Evolutionary conservation across 2,888 invertebrate genomes (phyloP).

Genomic region (Plebejus melissa): DNA sequence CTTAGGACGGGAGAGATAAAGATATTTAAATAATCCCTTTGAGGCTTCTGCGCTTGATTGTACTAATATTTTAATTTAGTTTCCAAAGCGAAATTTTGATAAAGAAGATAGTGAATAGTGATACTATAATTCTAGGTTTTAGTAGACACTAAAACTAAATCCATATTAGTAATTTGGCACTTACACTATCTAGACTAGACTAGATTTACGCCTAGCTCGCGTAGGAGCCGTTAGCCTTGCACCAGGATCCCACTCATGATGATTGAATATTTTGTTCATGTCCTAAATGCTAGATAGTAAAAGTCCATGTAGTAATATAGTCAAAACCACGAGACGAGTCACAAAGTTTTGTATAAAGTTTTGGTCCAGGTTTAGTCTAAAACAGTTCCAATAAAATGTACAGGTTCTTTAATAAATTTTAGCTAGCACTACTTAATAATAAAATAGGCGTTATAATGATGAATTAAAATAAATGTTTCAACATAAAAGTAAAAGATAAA

Average conservation of each 20-base stretch:
- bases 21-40: background rate
- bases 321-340: background rate
- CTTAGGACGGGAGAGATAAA: background rate
- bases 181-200: constrained; percentile 44
- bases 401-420: too few relatives aligned
- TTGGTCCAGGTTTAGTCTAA: background rate
- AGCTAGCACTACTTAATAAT: too few relatives aligned
- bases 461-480: too few relatives aligned
- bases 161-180: constrained; percentile 45
- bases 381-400: too few relatives aligned
- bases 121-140: background rate
- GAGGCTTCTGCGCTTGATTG: background rate
- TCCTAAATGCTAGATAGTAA: background rate
- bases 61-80: background rate
- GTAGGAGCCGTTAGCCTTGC: constrained; percentile 74
- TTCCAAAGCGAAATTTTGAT: background rate
- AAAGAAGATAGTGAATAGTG: background rate
- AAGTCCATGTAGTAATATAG: background rate
- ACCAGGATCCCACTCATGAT: constrained; percentile 42
- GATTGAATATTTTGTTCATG: background rate
- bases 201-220: constrained; percentile 66
- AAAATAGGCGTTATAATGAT: too few relatives aligned
- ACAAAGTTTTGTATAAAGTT: background rate
- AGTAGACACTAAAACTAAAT: background rate
- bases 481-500: too few relatives aligned